phyloP scores from a whole-genome alignment of 2,797 vertebrate species.

The Cephalopachus bancanus region DNA sequence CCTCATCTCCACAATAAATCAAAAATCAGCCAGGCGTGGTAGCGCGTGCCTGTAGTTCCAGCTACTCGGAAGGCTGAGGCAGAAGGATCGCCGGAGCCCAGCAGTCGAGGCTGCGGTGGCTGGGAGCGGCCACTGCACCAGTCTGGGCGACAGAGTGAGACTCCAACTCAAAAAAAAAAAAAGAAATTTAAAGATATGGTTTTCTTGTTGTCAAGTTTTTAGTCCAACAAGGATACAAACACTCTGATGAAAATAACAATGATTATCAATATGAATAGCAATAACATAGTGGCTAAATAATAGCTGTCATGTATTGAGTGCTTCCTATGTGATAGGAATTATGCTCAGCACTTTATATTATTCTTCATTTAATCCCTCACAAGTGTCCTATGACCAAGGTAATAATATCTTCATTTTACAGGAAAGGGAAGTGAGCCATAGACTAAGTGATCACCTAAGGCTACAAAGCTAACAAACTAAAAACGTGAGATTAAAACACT shows the following conservation, averaged over 20 bases:
- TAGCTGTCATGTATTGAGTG: not conserved
- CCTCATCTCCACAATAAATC: too few relatives aligned
- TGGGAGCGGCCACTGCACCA: too few relatives aligned
- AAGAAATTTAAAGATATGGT: slow-evolving; percentile 39
- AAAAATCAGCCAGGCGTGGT: too few relatives aligned
- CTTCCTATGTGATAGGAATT: not conserved
- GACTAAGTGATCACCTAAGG: not conserved
- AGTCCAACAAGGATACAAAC: not conserved
- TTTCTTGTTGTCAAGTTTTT: slow-evolving; percentile 38
- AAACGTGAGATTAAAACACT: not conserved
- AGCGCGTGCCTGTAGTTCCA: too few relatives aligned
- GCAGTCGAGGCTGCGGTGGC: too few relatives aligned
- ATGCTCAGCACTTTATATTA: not conserved
- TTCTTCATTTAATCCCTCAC: not conserved
- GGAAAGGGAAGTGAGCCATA: slow-evolving; percentile 14
- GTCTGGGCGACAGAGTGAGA: too few relatives aligned
- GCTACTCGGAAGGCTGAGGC: too few relatives aligned
- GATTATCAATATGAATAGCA: slow-evolving; percentile 1
- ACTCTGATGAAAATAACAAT: slow-evolving; percentile 28
- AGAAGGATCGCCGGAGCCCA: too few relatives aligned
- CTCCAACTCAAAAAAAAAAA: too few relatives aligned
- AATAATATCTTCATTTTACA: not conserved
- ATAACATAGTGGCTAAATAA: not conserved
- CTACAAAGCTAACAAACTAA: not conserved
- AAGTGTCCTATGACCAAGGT: not conserved